Evolutionary conservation across 2,113 vertebrate species (phyloP), one percentile per base, ranked within the genome.

Genomic region (Carassius carassius): DNA sequence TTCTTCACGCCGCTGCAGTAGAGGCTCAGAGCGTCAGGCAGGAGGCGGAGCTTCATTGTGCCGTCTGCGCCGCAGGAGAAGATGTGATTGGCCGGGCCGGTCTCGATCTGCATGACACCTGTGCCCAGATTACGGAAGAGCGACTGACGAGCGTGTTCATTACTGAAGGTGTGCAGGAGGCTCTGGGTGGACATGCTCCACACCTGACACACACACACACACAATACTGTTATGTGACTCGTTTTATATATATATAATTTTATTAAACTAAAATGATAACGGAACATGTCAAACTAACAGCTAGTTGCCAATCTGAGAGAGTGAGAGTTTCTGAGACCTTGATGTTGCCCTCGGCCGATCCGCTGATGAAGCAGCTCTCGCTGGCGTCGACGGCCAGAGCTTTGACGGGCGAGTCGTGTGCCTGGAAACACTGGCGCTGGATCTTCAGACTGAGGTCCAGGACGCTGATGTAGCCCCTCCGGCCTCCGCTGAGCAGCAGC

Each of bases 41-140:
- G 94, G 86, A 97, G 87, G 86, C 98, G 95, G 97, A 99, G 96
- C 92, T 99, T 99, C 94, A 99, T 96, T 90, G 98, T 99, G 80
- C 98, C 98, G 90, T 99, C 98, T 21, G 98, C 98, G 78, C 98
- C 98, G 90, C 98, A 99, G 60, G 98, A 99, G 90, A 99, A 99
- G 89, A 99, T 92, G 91, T 99, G 97, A 92, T 97, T 97, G 92
- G 95, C 90, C 60, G 96, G 97, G 32, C 96, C 97, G 84, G 95
- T 95, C 90, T 99, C 98, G 69, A 99, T 95, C 90, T 99, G 98
- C 97, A 99, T 99, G 86, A 99, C 97, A 49, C 98, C 98, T 0
- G 98, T 99, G 89, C 98, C 98, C 51, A 99, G 96, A 93, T 99
- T 99, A 88, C 98, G 95, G 95, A 99, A 99, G 90, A 99, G 93